Conservation (phyloP, 2,113 vertebrate genomes). For the Hirundichthys speculiger region DNA sequence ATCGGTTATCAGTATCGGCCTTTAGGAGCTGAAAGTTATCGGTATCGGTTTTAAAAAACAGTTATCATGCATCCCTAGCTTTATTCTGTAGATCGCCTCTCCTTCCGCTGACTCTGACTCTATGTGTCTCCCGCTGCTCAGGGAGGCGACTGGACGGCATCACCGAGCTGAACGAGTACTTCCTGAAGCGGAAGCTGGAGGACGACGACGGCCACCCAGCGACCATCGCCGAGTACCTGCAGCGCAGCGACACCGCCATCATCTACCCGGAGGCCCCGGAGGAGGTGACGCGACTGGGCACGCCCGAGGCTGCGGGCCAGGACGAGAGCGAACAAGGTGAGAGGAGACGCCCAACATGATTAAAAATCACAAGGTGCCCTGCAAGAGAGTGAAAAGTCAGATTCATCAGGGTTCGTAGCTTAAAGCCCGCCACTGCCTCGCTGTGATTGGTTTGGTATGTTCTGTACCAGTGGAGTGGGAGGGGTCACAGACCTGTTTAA, state of each 20-base stretch:
- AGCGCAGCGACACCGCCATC: conserved; percentile 92
- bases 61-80: too few species aligned
- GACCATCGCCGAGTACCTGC: conserved; percentile 93
- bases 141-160: conserved; percentile 89
- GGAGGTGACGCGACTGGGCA: conserved; percentile 91
- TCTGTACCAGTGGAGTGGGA: too few species aligned
- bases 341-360: conserved; percentile 34
- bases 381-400: too few species aligned
- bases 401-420: too few species aligned
- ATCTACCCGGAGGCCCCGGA: conserved; percentile 98
- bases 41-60: too few species aligned
- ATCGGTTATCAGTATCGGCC: too few species aligned
- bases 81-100: too few species aligned
- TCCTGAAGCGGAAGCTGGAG: conserved; percentile 91
- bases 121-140: conserved; percentile 64
- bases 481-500: too few species aligned
- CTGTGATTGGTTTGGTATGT: too few species aligned
- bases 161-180: conserved; percentile 90
- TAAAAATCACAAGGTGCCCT: too few species aligned
- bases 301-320: conserved; percentile 90
- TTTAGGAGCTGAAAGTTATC: too few species aligned
- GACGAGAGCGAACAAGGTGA: conserved; percentile 94
- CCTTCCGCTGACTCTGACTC: not conserved
- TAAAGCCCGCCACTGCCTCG: too few species aligned
- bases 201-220: conserved; percentile 86